Base-by-base conservation (phyloP, 2,113 vertebrate species). In the Pteronura brasiliensis region DNA sequence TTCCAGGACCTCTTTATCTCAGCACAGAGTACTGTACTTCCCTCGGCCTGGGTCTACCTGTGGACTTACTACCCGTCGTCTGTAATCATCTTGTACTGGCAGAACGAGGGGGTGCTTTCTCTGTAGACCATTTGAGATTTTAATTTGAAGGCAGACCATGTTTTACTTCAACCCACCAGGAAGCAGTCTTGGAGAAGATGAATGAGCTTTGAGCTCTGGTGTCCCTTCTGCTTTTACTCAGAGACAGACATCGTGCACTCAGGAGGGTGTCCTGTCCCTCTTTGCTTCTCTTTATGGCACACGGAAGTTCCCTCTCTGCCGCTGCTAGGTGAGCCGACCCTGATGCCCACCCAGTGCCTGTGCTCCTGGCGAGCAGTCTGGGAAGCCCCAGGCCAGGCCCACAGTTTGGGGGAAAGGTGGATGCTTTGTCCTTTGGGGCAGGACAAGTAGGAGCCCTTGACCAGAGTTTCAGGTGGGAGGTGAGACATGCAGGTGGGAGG, bases 401-500 rank as follows among this genome's bases (percentile, higher is more conserved):
- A 9, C 7, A 7, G 39, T 34, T 11, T 4, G 7, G 11, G 47
- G 36, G 71, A 76, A 20, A 59, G 17, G 9, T 67, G 7, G 21
- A 13, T 47, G 52, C 10, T 6, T 31, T 12, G 0, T 42, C 72
- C 1, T 47, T n/a, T 7, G n/a, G 72, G 21, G 42, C 7, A 12
- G 10, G 52, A 9, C 17, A 59, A 21, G 20, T 36, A 36, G 34
- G 34, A 96, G 8, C 20, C 34, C 31, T 23, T 31, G 77, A 25
- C 67, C 55, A 27, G 82, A 90, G 36, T 57, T 57, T 57, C 4
- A 0, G 69, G 42, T 31, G 61, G 21, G n/a, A 36, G 81, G 21
- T 2, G 1, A 52, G n/a, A 27, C 21, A 0, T 11, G 0, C 4
- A 7, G 55, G 17, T 18, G 23, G 61, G n/a, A 55, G 59, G 36